phyloP scores from a whole-genome alignment of 1,140 invertebrate genomes.

The Stratiolaelaps scimitus region DNA sequence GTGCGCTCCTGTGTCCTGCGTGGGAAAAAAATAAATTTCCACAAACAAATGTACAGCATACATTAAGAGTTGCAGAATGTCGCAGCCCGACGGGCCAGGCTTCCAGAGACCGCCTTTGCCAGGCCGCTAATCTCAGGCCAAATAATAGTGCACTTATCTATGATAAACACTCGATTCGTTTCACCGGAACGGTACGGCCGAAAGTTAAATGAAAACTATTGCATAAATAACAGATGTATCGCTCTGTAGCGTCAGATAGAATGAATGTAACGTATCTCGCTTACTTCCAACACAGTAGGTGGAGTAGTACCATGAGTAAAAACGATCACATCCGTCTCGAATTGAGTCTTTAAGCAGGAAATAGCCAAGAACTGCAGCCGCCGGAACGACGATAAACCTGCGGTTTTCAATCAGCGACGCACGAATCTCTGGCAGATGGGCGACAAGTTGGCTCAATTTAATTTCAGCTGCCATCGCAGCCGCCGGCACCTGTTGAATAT shows the following conservation, averaged over 20 bases:
- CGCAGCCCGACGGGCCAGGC: too few relatives aligned
- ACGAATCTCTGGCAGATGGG: not conserved
- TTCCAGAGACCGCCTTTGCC: too few relatives aligned
- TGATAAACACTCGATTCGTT: too few relatives aligned
- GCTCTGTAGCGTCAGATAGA: too few relatives aligned
- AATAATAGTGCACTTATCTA: too few relatives aligned
- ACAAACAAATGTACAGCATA: not conserved
- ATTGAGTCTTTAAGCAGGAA: not conserved
- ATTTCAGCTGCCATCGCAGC: slow-evolving; percentile 13
- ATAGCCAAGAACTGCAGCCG: slow-evolving; percentile 5
- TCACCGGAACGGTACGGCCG: too few relatives aligned
- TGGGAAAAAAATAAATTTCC: not conserved
- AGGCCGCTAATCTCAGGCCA: too few relatives aligned
- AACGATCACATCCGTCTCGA: not conserved
- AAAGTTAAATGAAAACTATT: too few relatives aligned
- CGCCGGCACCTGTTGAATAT: not conserved
- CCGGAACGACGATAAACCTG: not conserved
- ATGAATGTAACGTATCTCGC: not conserved
- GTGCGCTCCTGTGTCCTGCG: not conserved
- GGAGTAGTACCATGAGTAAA: not conserved
- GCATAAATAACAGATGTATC: too few relatives aligned
- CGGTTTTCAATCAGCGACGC: not conserved
- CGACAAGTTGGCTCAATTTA: not conserved
- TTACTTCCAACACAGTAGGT: not conserved
- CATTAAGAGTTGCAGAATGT: too few relatives aligned